Conservation (phyloP, 2,113 vertebrate genomes). For the Electrona antarctica region DNA sequence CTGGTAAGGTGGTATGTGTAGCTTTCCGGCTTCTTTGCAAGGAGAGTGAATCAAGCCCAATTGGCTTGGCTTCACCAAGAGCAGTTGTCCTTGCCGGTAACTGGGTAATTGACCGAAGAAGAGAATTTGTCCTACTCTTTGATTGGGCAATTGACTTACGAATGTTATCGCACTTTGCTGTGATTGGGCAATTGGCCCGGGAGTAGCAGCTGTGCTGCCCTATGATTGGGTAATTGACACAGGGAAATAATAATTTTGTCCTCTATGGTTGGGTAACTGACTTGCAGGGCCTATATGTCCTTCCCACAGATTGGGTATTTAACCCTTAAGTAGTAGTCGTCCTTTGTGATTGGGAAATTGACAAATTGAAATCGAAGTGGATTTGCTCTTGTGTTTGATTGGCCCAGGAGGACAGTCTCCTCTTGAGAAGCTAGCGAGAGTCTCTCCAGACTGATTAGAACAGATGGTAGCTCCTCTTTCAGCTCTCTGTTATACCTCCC, state of each 20-base stretch:
- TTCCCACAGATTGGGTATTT: too few species aligned
- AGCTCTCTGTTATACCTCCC: slow-evolving; percentile 24
- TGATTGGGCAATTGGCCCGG: background rate
- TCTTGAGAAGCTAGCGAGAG: slow-evolving; percentile 40
- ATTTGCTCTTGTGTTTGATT: slow-evolving; percentile 33
- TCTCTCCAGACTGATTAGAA: slow-evolving; percentile 43
- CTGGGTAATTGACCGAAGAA: too few species aligned
- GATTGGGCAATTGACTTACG: background rate
- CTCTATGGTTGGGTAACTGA: slow-evolving; percentile 50
- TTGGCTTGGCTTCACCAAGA: too few species aligned
- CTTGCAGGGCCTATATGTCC: too few species aligned
- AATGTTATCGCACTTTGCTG: background rate
- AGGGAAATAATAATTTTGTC: background rate
- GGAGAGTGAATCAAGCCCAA: background rate
- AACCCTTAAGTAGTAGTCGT: slow-evolving; percentile 55
- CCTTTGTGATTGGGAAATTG: slow-evolving; percentile 57
- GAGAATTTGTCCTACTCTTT: background rate
- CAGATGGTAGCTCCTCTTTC: slow-evolving; percentile 37
- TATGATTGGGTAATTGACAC: slow-evolving; percentile 17
- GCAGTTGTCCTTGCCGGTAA: too few species aligned
- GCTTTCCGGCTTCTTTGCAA: background rate
- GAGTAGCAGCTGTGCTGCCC: background rate
- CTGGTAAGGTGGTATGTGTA: background rate
- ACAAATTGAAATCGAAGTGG: slow-evolving; percentile 36
- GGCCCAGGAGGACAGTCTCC: slow-evolving; percentile 25